Evolutionary conservation across 53 echinoderm and acorn worm genomes (phyloP).

Genomic region (Temnopleurus reevesii): DNA sequence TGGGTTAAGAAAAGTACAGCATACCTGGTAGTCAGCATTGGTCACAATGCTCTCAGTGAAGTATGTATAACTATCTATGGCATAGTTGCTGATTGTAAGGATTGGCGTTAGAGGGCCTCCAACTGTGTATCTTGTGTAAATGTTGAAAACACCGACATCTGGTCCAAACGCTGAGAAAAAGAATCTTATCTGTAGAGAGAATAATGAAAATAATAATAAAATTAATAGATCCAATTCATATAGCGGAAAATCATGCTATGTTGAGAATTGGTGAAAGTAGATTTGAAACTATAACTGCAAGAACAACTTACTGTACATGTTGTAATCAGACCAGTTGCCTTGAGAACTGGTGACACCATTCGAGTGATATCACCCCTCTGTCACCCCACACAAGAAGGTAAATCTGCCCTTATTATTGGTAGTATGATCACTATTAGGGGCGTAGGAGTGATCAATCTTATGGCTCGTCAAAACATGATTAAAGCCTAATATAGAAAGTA

Average conservation of each 20-base stretch:
- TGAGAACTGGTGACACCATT: constrained; percentile 50
- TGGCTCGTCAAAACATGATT: too few species aligned
- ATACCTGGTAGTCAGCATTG: constrained; percentile 29
- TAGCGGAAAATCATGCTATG: too few species aligned
- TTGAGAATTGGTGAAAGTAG: too few species aligned
- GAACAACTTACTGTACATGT: constrained; percentile 40
- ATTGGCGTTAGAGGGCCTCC: constrained; percentile 41
- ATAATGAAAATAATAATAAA: background rate
- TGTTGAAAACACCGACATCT: constrained; percentile 43
- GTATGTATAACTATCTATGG: constrained; percentile 2
- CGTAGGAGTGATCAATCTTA: constrained; percentile 40
- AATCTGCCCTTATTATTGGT: constrained; percentile 65
- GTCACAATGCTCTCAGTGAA: background rate
- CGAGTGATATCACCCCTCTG: constrained; percentile 56
- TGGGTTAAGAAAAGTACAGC: background rate
- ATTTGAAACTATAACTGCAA: too few species aligned
- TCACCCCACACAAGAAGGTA: constrained; percentile 59
- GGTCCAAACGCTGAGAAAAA: constrained; percentile 34
- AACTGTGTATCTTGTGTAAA: constrained; percentile 34
- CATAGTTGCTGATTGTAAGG: constrained; percentile 29
- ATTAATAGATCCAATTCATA: too few species aligned
- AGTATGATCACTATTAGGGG: constrained; percentile 67
- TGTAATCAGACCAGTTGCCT: constrained; percentile 26
- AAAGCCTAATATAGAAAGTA: too few species aligned
- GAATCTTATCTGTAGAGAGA: constrained; percentile 15